Conservation (phyloP, 2,113 vertebrate species). For the Ceyx melanurus region DNA sequence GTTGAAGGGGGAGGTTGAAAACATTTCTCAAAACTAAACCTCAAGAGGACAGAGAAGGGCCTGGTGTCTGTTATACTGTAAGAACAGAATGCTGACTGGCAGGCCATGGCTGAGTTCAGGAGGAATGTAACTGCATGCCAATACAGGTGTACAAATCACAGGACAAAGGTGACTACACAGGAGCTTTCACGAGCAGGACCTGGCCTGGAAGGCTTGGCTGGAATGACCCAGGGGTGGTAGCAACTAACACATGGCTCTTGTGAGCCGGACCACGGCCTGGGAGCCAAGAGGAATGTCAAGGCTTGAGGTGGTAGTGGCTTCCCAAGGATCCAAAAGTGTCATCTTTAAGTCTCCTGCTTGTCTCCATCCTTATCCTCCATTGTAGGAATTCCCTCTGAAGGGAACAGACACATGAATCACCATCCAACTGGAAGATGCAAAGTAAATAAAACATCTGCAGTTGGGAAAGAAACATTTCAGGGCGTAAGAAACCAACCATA, state of each 20-base stretch:
- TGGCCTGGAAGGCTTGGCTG: background rate
- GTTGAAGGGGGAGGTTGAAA: background rate
- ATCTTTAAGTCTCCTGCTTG: background rate
- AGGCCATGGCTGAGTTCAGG: background rate
- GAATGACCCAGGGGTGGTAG: background rate
- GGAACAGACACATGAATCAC: background rate
- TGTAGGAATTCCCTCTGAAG: background rate
- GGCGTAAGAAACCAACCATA: background rate
- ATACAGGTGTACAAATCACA: background rate
- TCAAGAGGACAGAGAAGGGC: background rate
- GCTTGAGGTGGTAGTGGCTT: background rate
- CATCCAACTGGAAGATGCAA: background rate
- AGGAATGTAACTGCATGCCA: background rate
- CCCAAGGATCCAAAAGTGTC: background rate
- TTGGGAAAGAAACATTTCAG: background rate
- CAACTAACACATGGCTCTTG: background rate
- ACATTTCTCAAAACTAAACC: background rate
- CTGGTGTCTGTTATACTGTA: fast-evolving
- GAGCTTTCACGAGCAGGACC: background rate
- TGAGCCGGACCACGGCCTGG: background rate
- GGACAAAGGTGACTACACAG: background rate
- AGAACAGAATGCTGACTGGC: background rate
- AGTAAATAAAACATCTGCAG: background rate
- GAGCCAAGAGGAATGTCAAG: background rate
- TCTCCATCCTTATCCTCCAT: background rate